Evolutionary conservation across 2,888 invertebrate species (phyloP).

Genomic region (Cephus rjabovi): DNA sequence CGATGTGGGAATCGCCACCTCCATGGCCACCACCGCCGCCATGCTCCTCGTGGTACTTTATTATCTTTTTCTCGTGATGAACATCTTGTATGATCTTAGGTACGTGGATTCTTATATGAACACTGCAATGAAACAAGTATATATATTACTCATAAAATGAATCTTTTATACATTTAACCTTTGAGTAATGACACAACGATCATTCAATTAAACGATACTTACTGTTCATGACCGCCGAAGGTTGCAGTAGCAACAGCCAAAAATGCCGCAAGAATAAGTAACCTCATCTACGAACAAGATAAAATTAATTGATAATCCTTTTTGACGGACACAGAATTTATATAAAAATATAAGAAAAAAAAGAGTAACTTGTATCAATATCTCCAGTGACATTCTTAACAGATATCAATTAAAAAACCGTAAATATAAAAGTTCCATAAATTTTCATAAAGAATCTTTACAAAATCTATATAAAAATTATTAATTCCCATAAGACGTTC

Average conservation of each 20-base stretch:
- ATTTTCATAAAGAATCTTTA: background rate
- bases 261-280: conserved; percentile 40
- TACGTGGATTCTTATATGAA: conserved; percentile 56
- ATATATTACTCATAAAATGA: background rate
- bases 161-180: background rate
- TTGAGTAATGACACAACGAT: background rate
- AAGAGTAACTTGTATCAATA: too few species aligned
- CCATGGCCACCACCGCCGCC: conserved; percentile 35
- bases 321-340: background rate
- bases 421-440: background rate
- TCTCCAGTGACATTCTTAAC: background rate
- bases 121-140: conserved; percentile 36
- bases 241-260: conserved; percentile 44
- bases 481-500: background rate
- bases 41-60: conserved; percentile 45
- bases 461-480: background rate
- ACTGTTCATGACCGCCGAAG: conserved; percentile 56
- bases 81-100: conserved; percentile 36
- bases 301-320: conserved; percentile 1
- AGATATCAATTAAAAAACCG: background rate
- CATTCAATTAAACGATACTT: conserved; percentile 25
- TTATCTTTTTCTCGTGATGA: conserved; percentile 47
- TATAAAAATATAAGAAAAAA: background rate
- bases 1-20: conserved; percentile 35
- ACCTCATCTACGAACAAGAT: conserved; percentile 41